These are phyloP conservation scores for Oscheius sp. DNA, from an alignment of 2,888 invertebrate species.

Conservation along the genomic window DNA sequence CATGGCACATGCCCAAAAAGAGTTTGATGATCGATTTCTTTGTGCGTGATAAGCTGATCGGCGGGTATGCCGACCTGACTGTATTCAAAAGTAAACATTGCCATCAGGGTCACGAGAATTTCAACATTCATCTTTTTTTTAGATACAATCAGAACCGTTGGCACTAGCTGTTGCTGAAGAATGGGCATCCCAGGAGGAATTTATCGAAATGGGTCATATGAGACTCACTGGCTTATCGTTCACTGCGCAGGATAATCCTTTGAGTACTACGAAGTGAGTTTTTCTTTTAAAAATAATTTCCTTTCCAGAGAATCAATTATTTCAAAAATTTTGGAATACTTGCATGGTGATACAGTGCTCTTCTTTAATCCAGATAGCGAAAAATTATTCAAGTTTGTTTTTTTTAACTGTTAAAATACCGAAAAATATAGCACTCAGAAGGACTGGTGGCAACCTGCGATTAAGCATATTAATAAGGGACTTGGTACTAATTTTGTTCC, in stretches of 20 bases:
- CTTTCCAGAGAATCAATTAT: slow-evolving; percentile 57
- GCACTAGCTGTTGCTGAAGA: slow-evolving; percentile 92
- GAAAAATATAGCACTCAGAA: slow-evolving; percentile 80
- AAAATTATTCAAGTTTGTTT: slow-evolving; percentile 72
- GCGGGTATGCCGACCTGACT: neutral
- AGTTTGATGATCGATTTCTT: neutral
- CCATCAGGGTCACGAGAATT: neutral
- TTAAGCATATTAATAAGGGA: slow-evolving; percentile 71
- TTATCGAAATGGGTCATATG: slow-evolving; percentile 58
- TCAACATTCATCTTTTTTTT: slow-evolving; percentile 31
- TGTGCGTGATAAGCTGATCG: neutral
- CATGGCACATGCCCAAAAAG: slow-evolving; percentile 26
- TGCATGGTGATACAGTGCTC: slow-evolving; percentile 73
- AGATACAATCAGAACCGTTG: slow-evolving; percentile 78
- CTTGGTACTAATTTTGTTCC: slow-evolving; percentile 41
- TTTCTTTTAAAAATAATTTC: neutral
- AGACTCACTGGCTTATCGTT: slow-evolving; percentile 85
- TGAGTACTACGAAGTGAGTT: slow-evolving; percentile 76
- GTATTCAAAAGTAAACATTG: neutral
- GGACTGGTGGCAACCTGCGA: slow-evolving; percentile 86
- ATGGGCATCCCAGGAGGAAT: slow-evolving; percentile 87
- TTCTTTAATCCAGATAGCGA: slow-evolving; percentile 77
- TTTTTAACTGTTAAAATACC: neutral
- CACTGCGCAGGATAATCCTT: slow-evolving; percentile 91
- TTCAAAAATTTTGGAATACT: slow-evolving; percentile 80